A percentile compares a stretch with the other conserved stretches of the same genome.
Conservation (phyloP, 2,797 vertebrate genomes). For the Lycodopsis pacificus region DNA sequence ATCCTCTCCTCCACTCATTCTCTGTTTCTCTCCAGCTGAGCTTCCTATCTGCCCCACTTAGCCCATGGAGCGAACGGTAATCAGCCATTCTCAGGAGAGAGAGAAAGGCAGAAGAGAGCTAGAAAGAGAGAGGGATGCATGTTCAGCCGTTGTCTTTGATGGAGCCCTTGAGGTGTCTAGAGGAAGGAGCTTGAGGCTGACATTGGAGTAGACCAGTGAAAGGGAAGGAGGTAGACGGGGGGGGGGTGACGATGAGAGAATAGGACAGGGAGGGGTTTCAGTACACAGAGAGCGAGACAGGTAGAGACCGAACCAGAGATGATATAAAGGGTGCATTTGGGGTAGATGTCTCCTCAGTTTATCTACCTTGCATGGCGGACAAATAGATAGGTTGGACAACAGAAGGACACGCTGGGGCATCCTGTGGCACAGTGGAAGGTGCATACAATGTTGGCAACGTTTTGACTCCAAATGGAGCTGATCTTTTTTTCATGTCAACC, state of each 20-base stretch:
- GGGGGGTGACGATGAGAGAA: neutral
- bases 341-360: conserved; percentile 43
- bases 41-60: conserved; percentile 83
- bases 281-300: conserved; percentile 48
- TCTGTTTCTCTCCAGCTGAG: conserved; percentile 76
- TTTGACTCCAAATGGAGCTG: conserved; percentile 41
- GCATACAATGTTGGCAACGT: conserved; percentile 44
- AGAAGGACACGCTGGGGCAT: conserved; percentile 25
- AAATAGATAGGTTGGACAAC: conserved; percentile 38
- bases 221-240: conserved; percentile 24
- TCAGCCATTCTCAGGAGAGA: conserved; percentile 83
- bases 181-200: conserved; percentile 74
- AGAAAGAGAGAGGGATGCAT: conserved; percentile 65
- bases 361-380: conserved; percentile 25
- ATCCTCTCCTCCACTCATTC: conserved; percentile 59
- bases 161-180: conserved; percentile 73
- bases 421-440: conserved; percentile 43
- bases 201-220: conserved; percentile 55
- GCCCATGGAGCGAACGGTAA: conserved; percentile 84
- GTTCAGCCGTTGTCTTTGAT: conserved; percentile 75
- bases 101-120: conserved; percentile 70
- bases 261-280: neutral
- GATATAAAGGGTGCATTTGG: conserved; percentile 40
- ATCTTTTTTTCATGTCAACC: conserved; percentile 41
- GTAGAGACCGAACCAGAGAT: conserved; percentile 39